A percentile compares a stretch with the other conserved stretches of the same genome.
phyloP scores from a whole-genome alignment of 2,797 vertebrate genomes.

The Ceyx erithaca region DNA sequence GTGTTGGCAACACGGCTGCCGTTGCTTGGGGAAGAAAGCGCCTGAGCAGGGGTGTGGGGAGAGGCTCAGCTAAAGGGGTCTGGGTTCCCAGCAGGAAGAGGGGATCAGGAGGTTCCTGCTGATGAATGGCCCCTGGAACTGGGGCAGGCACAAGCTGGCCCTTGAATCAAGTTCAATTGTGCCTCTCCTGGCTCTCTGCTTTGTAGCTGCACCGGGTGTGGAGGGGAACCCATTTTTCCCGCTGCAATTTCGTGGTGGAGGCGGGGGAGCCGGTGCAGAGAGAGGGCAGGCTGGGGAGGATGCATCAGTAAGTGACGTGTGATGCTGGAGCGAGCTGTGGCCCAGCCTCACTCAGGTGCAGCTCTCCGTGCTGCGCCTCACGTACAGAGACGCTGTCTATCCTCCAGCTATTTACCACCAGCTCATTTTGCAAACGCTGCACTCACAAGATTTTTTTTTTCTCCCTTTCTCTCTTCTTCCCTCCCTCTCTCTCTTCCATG shows the following conservation, averaged over 20 bases:
- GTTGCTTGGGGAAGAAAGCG: not conserved
- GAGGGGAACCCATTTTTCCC: not conserved
- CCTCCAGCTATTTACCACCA: constrained; percentile 74
- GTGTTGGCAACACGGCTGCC: not conserved
- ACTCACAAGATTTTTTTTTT: constrained; percentile 31
- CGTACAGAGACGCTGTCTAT: constrained; percentile 70
- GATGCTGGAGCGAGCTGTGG: constrained; percentile 24
- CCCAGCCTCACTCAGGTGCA: constrained; percentile 71
- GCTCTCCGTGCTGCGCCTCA: constrained; percentile 69
- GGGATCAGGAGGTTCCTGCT: not conserved
- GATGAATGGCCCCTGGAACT: not conserved
- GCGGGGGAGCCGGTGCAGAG: constrained; percentile 13
- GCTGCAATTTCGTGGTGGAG: not conserved
- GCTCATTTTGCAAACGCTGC: constrained; percentile 72
- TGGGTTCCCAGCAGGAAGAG: not conserved
- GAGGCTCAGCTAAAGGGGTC: not conserved
- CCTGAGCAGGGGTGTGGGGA: not conserved
- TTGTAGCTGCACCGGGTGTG: not conserved
- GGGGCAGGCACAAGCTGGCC: not conserved
- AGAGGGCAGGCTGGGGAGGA: constrained; percentile 25
- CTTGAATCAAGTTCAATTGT: not conserved
- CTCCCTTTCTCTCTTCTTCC: not conserved
- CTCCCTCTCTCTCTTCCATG: not conserved
- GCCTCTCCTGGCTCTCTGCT: not conserved
- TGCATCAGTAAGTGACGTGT: constrained; percentile 33